Conservation (phyloP, 1,140 invertebrate species). For the Neodiprion virginianus region DNA sequence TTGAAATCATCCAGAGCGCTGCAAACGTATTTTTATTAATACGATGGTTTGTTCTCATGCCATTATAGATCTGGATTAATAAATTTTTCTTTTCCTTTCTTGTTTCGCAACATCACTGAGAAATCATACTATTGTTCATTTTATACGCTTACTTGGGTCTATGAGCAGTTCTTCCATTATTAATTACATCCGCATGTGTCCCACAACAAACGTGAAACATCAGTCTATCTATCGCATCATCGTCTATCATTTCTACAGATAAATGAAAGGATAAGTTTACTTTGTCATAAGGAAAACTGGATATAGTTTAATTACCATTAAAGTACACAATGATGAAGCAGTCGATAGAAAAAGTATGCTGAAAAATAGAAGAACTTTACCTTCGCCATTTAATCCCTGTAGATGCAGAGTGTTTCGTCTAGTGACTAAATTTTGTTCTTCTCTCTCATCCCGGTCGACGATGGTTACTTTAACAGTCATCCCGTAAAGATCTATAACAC, state of each 20-base stretch:
- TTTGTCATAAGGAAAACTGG: background rate
- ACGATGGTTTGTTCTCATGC: too few relatives aligned
- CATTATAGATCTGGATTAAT: too few relatives aligned
- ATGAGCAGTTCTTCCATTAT: constrained; percentile 87
- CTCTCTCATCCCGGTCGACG: constrained; percentile 79
- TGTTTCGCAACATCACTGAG: too few relatives aligned
- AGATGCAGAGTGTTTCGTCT: constrained; percentile 69
- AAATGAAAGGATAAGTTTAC: background rate
- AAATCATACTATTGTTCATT: constrained; percentile 1
- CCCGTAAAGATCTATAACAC: constrained; percentile 94
- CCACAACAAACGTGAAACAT: constrained; percentile 91
- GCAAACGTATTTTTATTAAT: constrained; percentile 36
- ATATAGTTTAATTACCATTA: background rate
- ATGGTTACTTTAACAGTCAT: constrained; percentile 95
- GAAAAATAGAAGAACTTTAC: background rate
- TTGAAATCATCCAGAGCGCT: constrained; percentile 94
- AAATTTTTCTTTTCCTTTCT: too few relatives aligned
- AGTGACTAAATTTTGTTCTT: constrained; percentile 79
- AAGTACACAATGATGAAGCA: too few relatives aligned
- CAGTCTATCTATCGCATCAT: constrained; percentile 69
- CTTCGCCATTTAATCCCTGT: constrained; percentile 55
- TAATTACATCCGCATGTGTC: constrained; percentile 89
- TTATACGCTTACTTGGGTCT: constrained; percentile 80
- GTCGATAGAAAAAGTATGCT: too few relatives aligned
- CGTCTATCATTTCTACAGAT: constrained; percentile 53